Evolutionary conservation across 2,113 vertebrate species (phyloP), one percentile per base, ranked within the genome.

Genomic region (Hippocampus guttulatus): DNA sequence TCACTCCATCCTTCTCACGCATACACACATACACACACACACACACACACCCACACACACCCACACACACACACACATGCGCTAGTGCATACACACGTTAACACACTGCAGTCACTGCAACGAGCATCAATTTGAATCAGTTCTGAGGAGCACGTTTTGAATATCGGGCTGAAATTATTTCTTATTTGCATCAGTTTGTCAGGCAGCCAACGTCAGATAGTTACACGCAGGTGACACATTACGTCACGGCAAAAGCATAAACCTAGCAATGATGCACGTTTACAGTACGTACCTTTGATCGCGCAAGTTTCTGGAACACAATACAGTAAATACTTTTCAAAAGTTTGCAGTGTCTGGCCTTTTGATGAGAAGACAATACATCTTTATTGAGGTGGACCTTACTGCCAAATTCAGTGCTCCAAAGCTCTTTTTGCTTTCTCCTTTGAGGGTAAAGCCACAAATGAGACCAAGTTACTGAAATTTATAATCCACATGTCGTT

Each of bases 1-100:
- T 69, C 47, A 70, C 60, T 54, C 23, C 41, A 70, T 75, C 27
- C 57, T 52, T 43, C 79, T 47, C 51, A 18, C 68, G 3, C 62
- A 3, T 58, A 67, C 40, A 2, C 38, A 25, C 21, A 2, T 27
- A 38, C 57, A 27, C 51, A 51, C 54, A 62, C 25, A 18, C 62
- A 72, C 40, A 15, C 27, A 64, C 21, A 63, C n/a, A n/a, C n/a
- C n/a, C n/a, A 67, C 40, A 2, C 38, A 25, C 21, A 2, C 38
- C 27, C 57, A 27, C 51, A 51, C 54, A 62, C 25, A 18, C 62
- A 72, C 40, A 15, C 27, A 64, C 21, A 63, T 62, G 70, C 47
- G 18, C 27, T 0, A 3, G 9, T 4, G 5, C 62, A 7, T 58
- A 67, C 40, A 2, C 43, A 25, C 21, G 2, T 27, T 27, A 51